Conservation (phyloP, 2,797 vertebrate species). For the Triplophysa bombifrons region DNA sequence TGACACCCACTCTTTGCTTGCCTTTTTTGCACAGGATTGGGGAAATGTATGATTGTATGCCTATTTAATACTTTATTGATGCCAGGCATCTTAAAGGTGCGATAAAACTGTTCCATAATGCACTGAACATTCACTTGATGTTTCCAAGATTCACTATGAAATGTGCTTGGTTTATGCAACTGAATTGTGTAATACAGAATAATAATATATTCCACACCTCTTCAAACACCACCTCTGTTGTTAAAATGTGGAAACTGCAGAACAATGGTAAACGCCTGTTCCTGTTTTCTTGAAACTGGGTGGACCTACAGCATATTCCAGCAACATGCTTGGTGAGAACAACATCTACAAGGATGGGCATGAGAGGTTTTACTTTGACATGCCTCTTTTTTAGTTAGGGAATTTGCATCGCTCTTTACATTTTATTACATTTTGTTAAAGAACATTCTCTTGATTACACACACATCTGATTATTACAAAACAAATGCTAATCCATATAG, state of each 20-base stretch:
- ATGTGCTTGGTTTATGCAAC: slow-evolving; percentile 56
- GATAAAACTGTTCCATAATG: not conserved
- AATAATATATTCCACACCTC: slow-evolving; percentile 59
- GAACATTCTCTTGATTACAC: too few relatives aligned
- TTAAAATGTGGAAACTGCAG: slow-evolving; percentile 43
- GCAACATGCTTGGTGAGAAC: not conserved
- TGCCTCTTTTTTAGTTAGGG: not conserved
- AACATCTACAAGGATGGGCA: slow-evolving; percentile 62
- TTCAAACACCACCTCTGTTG: slow-evolving; percentile 51
- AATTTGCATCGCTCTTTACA: too few relatives aligned
- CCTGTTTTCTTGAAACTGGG: slow-evolving; percentile 38
- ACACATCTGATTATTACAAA: not conserved
- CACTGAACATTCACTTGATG: slow-evolving; percentile 31
- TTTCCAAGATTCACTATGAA: slow-evolving; percentile 32
- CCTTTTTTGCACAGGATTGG: not conserved
- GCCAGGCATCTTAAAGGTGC: not conserved
- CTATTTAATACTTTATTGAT: not conserved
- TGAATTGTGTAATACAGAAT: slow-evolving; percentile 56
- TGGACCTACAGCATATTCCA: slow-evolving; percentile 27
- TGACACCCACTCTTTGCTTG: not conserved
- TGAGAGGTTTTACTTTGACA: slow-evolving; percentile 48
- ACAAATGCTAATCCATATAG: not conserved
- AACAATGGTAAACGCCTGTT: slow-evolving; percentile 44
- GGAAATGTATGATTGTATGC: not conserved
- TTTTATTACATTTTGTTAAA: too few relatives aligned